phyloP scores from a whole-genome alignment of 1,140 invertebrate genomes.

The Atta cephalotes region DNA sequence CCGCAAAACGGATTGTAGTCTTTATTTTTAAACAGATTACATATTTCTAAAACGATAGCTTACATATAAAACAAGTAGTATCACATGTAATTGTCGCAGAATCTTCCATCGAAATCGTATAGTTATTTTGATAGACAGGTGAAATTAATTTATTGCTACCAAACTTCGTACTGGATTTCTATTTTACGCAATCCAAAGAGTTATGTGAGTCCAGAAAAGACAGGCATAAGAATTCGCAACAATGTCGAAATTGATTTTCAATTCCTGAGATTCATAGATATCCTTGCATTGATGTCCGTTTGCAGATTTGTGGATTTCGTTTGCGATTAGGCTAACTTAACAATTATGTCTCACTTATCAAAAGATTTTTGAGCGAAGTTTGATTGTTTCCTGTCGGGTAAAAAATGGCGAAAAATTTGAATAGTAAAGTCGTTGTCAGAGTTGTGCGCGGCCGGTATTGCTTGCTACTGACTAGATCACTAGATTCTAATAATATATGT shows the following conservation, averaged over 20 bases:
- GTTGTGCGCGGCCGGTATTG: constrained; percentile 82
- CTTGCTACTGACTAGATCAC: constrained; percentile 78
- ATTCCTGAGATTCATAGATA: constrained; percentile 68
- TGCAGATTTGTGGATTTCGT: constrained; percentile 63
- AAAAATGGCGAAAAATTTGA: constrained; percentile 80
- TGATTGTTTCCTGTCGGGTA: constrained; percentile 80
- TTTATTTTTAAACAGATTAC: constrained; percentile 73
- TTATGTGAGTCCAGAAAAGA: constrained; percentile 59
- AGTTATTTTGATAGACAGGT: constrained; percentile 28
- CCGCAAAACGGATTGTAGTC: constrained; percentile 71
- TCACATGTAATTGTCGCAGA: constrained; percentile 43
- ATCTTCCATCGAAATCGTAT: constrained; percentile 11
- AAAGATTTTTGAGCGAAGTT: constrained; percentile 81
- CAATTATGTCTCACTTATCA: constrained; percentile 75
- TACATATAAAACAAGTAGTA: constrained; percentile 59
- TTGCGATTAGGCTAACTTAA: constrained; percentile 77
- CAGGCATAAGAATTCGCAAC: constrained; percentile 41
- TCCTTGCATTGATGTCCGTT: constrained; percentile 56
- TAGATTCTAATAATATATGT: constrained; percentile 68
- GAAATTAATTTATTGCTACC: constrained; percentile 65
- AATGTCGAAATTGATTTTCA: constrained; percentile 71
- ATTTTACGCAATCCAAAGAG: constrained; percentile 39
- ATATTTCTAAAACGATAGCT: constrained; percentile 64
- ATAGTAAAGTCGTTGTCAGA: constrained; percentile 80
- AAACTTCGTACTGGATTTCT: constrained; percentile 46